A percentile compares a stretch with the other conserved stretches of the same genome.
phyloP scores from a whole-genome alignment of 2,113 vertebrate species.

The Eulemur rufifrons region DNA sequence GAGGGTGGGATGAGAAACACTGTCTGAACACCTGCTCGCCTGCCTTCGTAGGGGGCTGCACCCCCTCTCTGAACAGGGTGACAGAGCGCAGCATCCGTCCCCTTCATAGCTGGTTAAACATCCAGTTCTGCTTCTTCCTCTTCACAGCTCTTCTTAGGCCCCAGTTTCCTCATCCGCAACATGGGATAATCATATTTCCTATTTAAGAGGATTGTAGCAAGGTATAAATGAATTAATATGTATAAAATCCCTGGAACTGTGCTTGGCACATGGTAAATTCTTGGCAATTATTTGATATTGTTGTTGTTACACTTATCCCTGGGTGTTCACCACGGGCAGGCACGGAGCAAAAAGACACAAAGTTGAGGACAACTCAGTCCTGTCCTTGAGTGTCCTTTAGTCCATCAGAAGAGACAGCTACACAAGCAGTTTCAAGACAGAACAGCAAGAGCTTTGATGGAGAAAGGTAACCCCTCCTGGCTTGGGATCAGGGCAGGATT shows the following conservation, averaged over 20 bases:
- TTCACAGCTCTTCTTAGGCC: neutral
- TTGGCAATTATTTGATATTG: neutral
- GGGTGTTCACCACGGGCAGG: neutral
- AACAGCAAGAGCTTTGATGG: neutral
- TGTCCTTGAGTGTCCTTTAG: neutral
- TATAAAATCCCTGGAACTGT: neutral
- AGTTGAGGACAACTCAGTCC: neutral
- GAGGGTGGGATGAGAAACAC: slow-evolving; percentile 70
- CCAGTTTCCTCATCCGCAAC: neutral
- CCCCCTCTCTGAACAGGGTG: slow-evolving; percentile 57
- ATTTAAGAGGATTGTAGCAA: neutral
- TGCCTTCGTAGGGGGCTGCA: slow-evolving; percentile 59
- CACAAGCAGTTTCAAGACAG: neutral
- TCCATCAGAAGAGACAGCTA: neutral
- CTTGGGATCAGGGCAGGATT: neutral
- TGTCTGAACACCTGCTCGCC: slow-evolving; percentile 67
- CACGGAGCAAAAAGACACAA: neutral
- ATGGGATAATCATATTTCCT: neutral
- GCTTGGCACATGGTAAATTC: neutral
- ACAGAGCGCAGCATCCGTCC: neutral
- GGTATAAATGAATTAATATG: neutral
- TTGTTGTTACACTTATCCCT: too few species aligned
- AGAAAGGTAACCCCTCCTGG: neutral
- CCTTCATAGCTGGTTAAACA: neutral
- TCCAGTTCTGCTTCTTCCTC: neutral